These are phyloP conservation scores for Drosophila tsacasi DNA, from an alignment of 1,140 invertebrate species.

Conservation along the genomic window DNA sequence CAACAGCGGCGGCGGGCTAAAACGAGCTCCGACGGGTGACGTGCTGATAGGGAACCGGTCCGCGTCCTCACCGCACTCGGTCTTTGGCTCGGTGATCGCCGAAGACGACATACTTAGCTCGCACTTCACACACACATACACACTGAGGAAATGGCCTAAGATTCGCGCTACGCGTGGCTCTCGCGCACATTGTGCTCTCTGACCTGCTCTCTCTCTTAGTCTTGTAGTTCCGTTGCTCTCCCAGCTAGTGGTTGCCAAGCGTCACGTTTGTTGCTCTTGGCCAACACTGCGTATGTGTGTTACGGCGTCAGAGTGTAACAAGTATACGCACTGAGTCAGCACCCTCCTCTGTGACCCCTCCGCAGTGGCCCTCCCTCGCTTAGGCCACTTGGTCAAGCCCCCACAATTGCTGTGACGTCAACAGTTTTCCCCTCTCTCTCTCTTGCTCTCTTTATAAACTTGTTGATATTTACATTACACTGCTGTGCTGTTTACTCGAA, in stretches of 20 bases:
- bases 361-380: background rate
- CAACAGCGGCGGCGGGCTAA: conserved; percentile 50
- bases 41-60: conserved; percentile 73
- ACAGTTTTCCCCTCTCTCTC: conserved; percentile 29
- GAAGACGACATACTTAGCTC: conserved; percentile 61
- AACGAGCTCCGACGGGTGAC: conserved; percentile 29
- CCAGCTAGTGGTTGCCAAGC: conserved; percentile 43
- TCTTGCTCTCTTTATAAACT: conserved; percentile 46
- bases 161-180: conserved; percentile 34
- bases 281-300: conserved; percentile 51
- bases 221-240: conserved; percentile 2
- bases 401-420: conserved; percentile 56
- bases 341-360: conserved; percentile 18
- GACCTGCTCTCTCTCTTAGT: background rate
- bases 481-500: conserved; percentile 26
- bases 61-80: conserved; percentile 6
- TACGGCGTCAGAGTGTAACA: conserved; percentile 41
- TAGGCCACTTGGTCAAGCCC: conserved; percentile 34
- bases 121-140: conserved; percentile 6
- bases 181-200: conserved; percentile 3
- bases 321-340: conserved; percentile 40
- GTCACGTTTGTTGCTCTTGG: conserved; percentile 66
- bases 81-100: conserved; percentile 36
- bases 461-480: conserved; percentile 62
- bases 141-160: conserved; percentile 1